Percentiles rank a stretch among this genome's conserved stretches.
These are phyloP conservation scores for Argynnis bischoffii DNA, from an alignment of 2,888 invertebrate species.

Conservation along the genomic window DNA sequence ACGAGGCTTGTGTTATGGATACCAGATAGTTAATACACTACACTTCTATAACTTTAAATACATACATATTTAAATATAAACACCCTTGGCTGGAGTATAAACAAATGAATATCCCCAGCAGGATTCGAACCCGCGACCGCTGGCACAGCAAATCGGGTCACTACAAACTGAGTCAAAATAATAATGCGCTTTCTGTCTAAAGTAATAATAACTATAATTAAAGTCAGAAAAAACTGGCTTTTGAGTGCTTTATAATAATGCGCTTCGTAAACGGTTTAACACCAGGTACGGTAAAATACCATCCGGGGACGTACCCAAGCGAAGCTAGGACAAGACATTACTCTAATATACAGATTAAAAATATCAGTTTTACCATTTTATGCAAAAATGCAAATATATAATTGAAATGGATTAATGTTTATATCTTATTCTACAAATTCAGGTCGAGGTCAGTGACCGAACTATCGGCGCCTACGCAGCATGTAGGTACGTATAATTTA, in stretches of 20 bases:
- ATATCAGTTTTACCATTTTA: not conserved
- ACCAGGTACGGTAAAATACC: too few relatives aligned
- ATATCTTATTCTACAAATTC: slow-evolving; percentile 30
- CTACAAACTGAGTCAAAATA: not conserved
- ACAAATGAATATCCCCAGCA: too few relatives aligned
- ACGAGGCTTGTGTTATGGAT: too few relatives aligned
- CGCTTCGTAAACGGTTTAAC: too few relatives aligned
- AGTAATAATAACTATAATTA: too few relatives aligned
- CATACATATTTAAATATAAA: too few relatives aligned
- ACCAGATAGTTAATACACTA: too few relatives aligned
- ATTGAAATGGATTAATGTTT: slow-evolving; percentile 33
- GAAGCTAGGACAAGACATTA: not conserved
- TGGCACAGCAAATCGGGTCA: not conserved
- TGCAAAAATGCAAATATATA: slow-evolving; percentile 1
- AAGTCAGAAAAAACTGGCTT: too few relatives aligned
- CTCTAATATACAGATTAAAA: not conserved
- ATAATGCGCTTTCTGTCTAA: not conserved
- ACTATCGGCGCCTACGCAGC: slow-evolving; percentile 37
- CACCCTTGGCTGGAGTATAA: too few relatives aligned
- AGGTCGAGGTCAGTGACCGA: slow-evolving; percentile 42
- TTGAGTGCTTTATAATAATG: too few relatives aligned
- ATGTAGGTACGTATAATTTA: slow-evolving; percentile 26
- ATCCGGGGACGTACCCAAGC: too few relatives aligned
- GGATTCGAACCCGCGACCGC: not conserved
- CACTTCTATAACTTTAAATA: too few relatives aligned